Conservation (phyloP, 2,888 invertebrate species). For the Drosophila peninsularis region DNA sequence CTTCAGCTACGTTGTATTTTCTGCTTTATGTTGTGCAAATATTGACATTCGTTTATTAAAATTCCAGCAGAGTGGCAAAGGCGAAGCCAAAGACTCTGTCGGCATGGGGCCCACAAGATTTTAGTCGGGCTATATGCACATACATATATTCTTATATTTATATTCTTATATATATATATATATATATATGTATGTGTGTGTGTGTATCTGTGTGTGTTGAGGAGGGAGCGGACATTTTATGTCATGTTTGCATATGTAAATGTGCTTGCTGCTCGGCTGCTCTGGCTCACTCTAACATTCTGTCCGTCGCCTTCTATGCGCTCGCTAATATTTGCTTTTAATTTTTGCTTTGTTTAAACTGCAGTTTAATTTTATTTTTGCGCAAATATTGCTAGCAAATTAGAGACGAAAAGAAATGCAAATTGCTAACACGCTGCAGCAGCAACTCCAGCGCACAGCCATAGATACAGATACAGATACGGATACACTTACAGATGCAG, state of each 20-base stretch:
- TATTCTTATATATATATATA: constrained; percentile 2
- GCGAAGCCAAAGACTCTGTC: constrained; percentile 56
- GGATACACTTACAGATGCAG: not conserved
- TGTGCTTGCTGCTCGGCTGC: constrained; percentile 37
- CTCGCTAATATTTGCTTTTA: constrained; percentile 80
- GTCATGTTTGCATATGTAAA: constrained; percentile 81
- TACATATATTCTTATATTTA: not conserved
- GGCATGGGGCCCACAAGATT: constrained; percentile 63
- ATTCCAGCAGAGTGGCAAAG: constrained; percentile 78
- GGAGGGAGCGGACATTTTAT: constrained; percentile 48
- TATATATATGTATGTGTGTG: not conserved
- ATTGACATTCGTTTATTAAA: constrained; percentile 83
- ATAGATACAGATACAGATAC: constrained; percentile 18
- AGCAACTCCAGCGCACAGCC: not conserved
- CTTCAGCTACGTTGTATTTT: constrained; percentile 57
- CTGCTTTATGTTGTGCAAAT: constrained; percentile 81
- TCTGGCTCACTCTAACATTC: constrained; percentile 9
- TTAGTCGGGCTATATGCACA: constrained; percentile 3
- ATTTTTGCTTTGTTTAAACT: constrained; percentile 83
- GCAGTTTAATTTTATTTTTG: constrained; percentile 82
- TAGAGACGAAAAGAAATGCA: constrained; percentile 65
- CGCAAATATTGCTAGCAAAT: constrained; percentile 79
- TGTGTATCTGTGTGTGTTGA: not conserved
- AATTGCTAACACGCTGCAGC: constrained; percentile 46
- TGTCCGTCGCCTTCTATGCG: constrained; percentile 38